These are phyloP conservation scores for Taxidea taxus DNA, from an alignment of 2,113 vertebrate genomes.

Conservation along the genomic window DNA sequence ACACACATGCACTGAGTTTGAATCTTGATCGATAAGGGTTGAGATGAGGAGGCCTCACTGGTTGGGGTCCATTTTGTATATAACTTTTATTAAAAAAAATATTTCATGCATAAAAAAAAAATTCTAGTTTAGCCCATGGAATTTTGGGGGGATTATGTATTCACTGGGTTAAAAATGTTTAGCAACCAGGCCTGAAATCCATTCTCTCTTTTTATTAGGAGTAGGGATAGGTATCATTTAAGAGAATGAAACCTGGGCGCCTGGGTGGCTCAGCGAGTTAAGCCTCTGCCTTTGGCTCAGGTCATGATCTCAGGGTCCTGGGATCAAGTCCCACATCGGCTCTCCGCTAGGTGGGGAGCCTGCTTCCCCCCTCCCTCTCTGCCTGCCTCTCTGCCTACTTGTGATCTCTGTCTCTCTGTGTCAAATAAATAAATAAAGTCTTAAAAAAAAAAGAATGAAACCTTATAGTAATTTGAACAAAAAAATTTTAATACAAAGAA, in stretches of 20 bases:
- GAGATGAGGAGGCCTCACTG: slow-evolving; percentile 84
- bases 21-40: slow-evolving; percentile 69
- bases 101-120: slow-evolving; percentile 87
- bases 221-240: not conserved
- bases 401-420: no score
- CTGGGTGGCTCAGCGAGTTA: no score
- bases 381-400: no score
- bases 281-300: no score
- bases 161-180: not conserved
- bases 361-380: no score
- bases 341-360: no score
- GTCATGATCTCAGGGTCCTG: no score
- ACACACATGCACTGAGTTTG: slow-evolving; percentile 62
- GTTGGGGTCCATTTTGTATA: slow-evolving; percentile 89
- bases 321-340: no score
- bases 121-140: not conserved
- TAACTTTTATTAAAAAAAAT: slow-evolving; percentile 86
- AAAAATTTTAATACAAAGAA: not conserved
- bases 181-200: not conserved
- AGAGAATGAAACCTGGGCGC: not conserved
- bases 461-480: not conserved
- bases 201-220: not conserved
- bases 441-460: not conserved
- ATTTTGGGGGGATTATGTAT: not conserved
- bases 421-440: no score